Percentiles rank a stretch among this genome's conserved stretches.
Evolutionary conservation across 2,888 invertebrate genomes (phyloP).

Genomic region (Pteria penguin): DNA sequence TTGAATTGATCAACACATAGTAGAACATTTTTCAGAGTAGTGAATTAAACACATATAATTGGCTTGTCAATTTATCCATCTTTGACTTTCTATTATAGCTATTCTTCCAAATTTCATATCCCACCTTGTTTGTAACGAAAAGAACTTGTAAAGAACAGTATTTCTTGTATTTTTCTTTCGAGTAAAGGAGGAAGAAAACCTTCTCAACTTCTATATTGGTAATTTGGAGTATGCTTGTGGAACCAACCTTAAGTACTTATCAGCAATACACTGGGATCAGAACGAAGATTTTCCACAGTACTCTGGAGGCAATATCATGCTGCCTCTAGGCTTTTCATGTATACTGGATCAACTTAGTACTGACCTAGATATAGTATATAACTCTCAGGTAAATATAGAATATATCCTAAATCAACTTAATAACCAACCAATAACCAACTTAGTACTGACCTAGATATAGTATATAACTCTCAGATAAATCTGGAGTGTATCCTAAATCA

Average conservation of each 20-base stretch:
- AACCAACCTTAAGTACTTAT: slow-evolving; percentile 76
- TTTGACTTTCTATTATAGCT: too few relatives aligned
- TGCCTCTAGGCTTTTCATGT: slow-evolving; percentile 78
- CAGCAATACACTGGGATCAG: slow-evolving; percentile 81
- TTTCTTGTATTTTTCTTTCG: slow-evolving; percentile 14
- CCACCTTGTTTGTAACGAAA: too few relatives aligned
- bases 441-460: too few relatives aligned
- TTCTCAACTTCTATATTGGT: slow-evolving; percentile 81
- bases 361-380: slow-evolving; percentile 77
- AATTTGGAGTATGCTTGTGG: slow-evolving; percentile 82
- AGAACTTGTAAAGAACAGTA: neutral
- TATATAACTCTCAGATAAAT: too few relatives aligned
- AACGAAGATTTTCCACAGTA: slow-evolving; percentile 81
- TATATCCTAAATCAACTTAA: too few relatives aligned
- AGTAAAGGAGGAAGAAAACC: slow-evolving; percentile 77
- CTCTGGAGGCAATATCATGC: slow-evolving; percentile 79
- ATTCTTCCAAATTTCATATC: too few relatives aligned
- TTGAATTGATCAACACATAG: too few relatives aligned
- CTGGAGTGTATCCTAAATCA: slow-evolving; percentile 71
- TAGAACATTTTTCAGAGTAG: too few relatives aligned
- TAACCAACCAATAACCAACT: too few relatives aligned
- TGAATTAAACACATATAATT: too few relatives aligned
- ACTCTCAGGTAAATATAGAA: slow-evolving; percentile 75
- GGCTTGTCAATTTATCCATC: too few relatives aligned
- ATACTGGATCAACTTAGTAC: slow-evolving; percentile 76